phyloP scores from a whole-genome alignment of 2,797 vertebrate species.

The Acestrorhynchus altus region DNA sequence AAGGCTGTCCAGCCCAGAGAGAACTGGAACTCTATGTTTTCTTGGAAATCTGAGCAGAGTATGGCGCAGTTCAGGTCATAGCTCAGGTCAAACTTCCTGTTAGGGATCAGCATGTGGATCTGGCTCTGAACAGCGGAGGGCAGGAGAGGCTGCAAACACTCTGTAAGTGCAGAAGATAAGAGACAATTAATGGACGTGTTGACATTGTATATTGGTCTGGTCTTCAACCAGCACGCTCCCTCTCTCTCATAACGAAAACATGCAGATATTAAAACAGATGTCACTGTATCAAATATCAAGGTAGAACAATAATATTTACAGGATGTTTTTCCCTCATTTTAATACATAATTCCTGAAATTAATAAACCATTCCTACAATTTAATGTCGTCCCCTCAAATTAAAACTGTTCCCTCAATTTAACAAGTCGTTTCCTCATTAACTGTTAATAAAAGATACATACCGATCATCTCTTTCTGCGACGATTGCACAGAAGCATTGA shows the following conservation, averaged over 20 bases:
- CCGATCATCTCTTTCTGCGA: conserved; percentile 94
- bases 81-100: conserved; percentile 93
- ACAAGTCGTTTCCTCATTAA: too few species aligned
- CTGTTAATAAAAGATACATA: conserved; percentile 72
- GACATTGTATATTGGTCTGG: neutral
- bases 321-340: too few species aligned
- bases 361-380: too few species aligned
- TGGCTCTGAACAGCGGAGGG: conserved; percentile 85
- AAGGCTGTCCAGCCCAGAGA: conserved; percentile 91
- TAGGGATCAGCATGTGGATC: conserved; percentile 85
- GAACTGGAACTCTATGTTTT: conserved; percentile 94
- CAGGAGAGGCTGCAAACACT: conserved; percentile 91
- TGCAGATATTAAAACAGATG: neutral
- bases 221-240: neutral
- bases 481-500: conserved; percentile 87
- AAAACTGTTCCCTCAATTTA: too few species aligned
- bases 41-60: conserved; percentile 94
- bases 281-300: too few species aligned
- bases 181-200: neutral
- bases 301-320: too few species aligned
- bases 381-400: too few species aligned
- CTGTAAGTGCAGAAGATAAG: conserved; percentile 67
- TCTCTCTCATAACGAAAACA: neutral
- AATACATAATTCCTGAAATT: too few species aligned
- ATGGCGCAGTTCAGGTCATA: conserved; percentile 94